Conservation (phyloP, 2,113 vertebrate genomes). For the Poecilia latipinna region DNA sequence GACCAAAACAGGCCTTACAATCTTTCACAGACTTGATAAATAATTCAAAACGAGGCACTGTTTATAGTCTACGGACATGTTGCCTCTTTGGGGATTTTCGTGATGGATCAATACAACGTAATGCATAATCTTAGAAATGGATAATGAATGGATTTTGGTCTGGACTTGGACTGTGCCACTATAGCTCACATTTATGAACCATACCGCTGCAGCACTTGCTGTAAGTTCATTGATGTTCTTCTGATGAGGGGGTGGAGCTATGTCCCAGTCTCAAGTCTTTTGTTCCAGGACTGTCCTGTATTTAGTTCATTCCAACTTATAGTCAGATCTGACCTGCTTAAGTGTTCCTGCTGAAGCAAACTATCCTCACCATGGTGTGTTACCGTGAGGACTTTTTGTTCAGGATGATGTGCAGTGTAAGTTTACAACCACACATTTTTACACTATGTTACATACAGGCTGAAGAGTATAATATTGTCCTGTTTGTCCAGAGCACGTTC, state of each 20-base stretch:
- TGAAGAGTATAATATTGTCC: background rate
- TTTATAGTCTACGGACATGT: background rate
- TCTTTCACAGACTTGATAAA: conserved; percentile 35
- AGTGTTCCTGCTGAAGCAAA: background rate
- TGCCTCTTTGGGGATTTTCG: conserved; percentile 7
- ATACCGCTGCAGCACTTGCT: background rate
- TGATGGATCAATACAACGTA: background rate
- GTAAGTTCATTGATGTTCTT: background rate
- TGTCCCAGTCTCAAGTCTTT: background rate
- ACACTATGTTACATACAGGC: background rate
- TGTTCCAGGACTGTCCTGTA: background rate
- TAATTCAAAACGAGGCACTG: conserved; percentile 22
- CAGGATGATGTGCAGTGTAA: background rate
- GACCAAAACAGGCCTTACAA: conserved; percentile 24
- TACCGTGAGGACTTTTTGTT: background rate
- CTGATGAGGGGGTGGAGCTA: background rate
- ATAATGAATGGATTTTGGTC: background rate
- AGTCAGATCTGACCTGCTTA: background rate
- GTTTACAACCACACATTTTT: background rate
- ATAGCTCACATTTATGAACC: background rate
- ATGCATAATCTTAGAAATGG: background rate
- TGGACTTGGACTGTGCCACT: background rate
- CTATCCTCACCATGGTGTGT: background rate
- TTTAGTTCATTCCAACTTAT: background rate
- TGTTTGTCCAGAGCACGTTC: background rate